These are phyloP conservation scores for Betta splendens DNA, from an alignment of 2,797 vertebrate genomes.

Conservation along the genomic window DNA sequence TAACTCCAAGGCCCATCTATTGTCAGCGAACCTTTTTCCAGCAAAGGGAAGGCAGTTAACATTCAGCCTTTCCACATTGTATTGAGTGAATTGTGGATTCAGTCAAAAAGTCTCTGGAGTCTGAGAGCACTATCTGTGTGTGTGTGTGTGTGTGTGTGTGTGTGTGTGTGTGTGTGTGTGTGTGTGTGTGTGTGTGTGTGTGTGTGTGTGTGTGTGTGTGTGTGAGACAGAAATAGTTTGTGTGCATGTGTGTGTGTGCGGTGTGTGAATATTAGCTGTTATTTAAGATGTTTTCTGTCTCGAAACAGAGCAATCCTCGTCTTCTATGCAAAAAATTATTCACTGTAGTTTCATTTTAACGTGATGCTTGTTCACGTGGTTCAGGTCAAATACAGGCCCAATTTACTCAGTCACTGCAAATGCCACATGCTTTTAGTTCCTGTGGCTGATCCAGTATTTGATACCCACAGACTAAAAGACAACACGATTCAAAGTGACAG, in stretches of 20 bases:
- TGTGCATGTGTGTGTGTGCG: no score
- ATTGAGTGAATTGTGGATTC: slow-evolving; percentile 79
- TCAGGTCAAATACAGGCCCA: slow-evolving; percentile 56
- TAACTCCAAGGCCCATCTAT: slow-evolving; percentile 79
- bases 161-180: background rate
- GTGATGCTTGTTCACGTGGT: slow-evolving; percentile 20
- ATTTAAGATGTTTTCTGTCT: slow-evolving; percentile 43
- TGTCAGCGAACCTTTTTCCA: slow-evolving; percentile 77
- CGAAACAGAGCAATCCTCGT: slow-evolving; percentile 47
- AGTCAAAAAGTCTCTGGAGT: slow-evolving; percentile 63
- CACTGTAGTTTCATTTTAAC: slow-evolving; percentile 26
- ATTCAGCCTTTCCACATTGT: slow-evolving; percentile 75
- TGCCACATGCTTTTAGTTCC: slow-evolving; percentile 42
- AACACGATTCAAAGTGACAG: slow-evolving; percentile 65
- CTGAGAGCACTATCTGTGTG: slow-evolving; percentile 40
- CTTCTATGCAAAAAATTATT: slow-evolving; percentile 29
- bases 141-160: slow-evolving; percentile 29
- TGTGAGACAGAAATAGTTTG: no score
- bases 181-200: slow-evolving; percentile 21
- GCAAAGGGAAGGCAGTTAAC: slow-evolving; percentile 77
- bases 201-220: slow-evolving; percentile 22
- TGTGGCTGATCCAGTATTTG: slow-evolving; percentile 43
- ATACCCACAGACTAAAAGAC: slow-evolving; percentile 39
- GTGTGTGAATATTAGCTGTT: slow-evolving; percentile 56
- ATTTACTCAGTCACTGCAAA: slow-evolving; percentile 46